These are phyloP conservation scores for Drosophila busckii DNA, from an alignment of 1,140 invertebrate genomes.

Conservation along the genomic window DNA sequence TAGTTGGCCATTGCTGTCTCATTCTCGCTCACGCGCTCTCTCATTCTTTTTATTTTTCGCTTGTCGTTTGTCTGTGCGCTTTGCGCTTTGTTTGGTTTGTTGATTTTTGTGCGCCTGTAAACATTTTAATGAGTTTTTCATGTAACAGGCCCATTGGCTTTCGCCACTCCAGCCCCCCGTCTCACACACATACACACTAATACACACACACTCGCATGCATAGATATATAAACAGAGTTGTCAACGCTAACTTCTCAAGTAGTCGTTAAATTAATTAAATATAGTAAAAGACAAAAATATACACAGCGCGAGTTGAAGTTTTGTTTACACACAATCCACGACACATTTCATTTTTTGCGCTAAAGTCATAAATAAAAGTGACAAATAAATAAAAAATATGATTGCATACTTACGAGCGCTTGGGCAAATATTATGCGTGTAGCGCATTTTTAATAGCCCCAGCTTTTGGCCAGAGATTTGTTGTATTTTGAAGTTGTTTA, in stretches of 20 bases:
- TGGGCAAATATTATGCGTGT: not conserved
- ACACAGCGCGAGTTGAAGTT: constrained; percentile 24
- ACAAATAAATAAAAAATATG: constrained; percentile 1
- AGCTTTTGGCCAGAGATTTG: not conserved
- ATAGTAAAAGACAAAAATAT: constrained; percentile 48
- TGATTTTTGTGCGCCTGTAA: constrained; percentile 72
- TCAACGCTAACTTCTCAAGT: constrained; percentile 73
- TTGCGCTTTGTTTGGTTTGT: constrained; percentile 61
- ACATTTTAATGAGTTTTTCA: constrained; percentile 78
- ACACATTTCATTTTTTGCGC: constrained; percentile 18
- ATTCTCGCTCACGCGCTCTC: constrained; percentile 4
- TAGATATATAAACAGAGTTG: constrained; percentile 20
- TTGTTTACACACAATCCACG: constrained; percentile 49
- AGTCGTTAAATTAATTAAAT: constrained; percentile 79
- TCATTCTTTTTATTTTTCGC: constrained; percentile 6
- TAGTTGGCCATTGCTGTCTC: constrained; percentile 25
- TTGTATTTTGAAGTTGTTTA: not conserved
- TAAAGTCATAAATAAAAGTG: not conserved
- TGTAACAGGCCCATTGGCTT: constrained; percentile 45
- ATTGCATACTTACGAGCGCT: constrained; percentile 42
- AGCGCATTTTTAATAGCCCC: no score
- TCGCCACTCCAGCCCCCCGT: constrained; percentile 1
- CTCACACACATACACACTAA: constrained; percentile 4
- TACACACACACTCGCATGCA: not conserved
- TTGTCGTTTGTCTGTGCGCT: constrained; percentile 32